A percentile compares a stretch with the other conserved stretches of the same genome.
These are phyloP conservation scores for Penaeus chinensis DNA, from an alignment of 1,140 invertebrate genomes.

Conservation along the genomic window DNA sequence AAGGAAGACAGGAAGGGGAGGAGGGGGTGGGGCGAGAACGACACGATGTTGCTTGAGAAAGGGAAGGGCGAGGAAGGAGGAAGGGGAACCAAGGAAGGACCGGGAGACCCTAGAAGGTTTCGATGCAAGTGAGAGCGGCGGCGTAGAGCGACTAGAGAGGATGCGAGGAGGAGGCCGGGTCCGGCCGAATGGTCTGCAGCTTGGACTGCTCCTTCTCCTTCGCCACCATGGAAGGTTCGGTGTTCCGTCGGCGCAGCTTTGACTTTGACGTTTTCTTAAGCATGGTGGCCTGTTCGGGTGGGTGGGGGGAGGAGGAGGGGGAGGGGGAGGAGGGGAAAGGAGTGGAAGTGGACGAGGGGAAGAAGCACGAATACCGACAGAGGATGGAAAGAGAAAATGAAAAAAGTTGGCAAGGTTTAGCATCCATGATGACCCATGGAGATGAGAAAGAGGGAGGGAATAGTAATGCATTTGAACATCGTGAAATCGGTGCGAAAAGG, in stretches of 20 bases:
- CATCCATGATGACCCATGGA: neutral
- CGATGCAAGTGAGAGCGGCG: too few relatives aligned
- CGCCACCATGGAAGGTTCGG: slow-evolving; percentile 63
- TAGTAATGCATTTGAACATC: neutral
- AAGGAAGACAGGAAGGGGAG: neutral
- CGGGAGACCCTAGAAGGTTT: too few relatives aligned
- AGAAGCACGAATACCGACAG: neutral
- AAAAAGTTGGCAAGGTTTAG: neutral
- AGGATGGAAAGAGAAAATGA: neutral
- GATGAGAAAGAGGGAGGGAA: neutral
- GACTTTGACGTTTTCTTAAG: slow-evolving; percentile 65
- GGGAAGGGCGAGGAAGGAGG: neutral
- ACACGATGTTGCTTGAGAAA: neutral
- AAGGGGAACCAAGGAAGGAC: neutral
- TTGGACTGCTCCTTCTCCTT: slow-evolving; percentile 33
- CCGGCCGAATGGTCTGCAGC: slow-evolving; percentile 46
- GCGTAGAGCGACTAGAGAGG: slow-evolving; percentile 26
- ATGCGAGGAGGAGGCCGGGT: slow-evolving; percentile 58
- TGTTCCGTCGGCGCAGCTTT: slow-evolving; percentile 64
- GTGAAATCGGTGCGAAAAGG: neutral
- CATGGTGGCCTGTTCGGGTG: slow-evolving; percentile 64
- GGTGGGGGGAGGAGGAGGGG: neutral
- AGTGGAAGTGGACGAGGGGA: neutral
- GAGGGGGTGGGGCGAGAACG: neutral
- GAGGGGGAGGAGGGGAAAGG: neutral